Conservation (phyloP, 2,113 vertebrate genomes). For the Jaculus jaculus region DNA sequence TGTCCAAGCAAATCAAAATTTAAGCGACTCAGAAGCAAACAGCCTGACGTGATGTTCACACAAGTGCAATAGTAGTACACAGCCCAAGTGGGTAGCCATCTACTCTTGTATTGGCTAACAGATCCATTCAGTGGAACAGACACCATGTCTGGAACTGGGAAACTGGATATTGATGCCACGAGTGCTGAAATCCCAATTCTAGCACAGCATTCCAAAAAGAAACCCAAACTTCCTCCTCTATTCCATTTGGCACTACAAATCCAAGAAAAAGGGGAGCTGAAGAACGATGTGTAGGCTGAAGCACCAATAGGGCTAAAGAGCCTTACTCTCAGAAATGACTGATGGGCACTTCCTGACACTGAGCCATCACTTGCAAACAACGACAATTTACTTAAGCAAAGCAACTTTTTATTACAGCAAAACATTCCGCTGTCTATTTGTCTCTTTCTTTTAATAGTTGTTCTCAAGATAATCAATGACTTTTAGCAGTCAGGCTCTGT, state of each 20-base stretch:
- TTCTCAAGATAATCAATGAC: slow-evolving; percentile 58
- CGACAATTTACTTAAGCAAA: slow-evolving; percentile 62
- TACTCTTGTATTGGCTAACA: too few relatives aligned
- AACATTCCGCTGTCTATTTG: slow-evolving; percentile 44
- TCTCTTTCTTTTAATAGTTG: slow-evolving; percentile 71
- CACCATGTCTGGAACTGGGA: too few relatives aligned
- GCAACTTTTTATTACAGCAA: slow-evolving; percentile 60
- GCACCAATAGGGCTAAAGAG: neutral
- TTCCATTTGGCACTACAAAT: neutral
- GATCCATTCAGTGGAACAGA: too few relatives aligned
- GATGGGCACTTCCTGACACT: neutral
- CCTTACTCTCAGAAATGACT: neutral
- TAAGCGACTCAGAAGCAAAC: too few relatives aligned
- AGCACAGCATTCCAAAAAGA: neutral
- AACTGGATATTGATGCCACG: neutral
- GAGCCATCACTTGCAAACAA: neutral
- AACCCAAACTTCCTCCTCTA: neutral
- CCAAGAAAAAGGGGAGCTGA: neutral
- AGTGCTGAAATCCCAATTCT: neutral
- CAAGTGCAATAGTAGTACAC: too few relatives aligned
- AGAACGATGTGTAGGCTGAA: neutral
- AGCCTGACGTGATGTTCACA: too few relatives aligned
- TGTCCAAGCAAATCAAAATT: too few relatives aligned
- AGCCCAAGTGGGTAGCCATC: too few relatives aligned
- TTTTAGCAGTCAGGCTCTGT: slow-evolving; percentile 64